Evolutionary conservation across 2,888 invertebrate genomes (phyloP).

Genomic region (Peribatodes rhomboidaria): DNA sequence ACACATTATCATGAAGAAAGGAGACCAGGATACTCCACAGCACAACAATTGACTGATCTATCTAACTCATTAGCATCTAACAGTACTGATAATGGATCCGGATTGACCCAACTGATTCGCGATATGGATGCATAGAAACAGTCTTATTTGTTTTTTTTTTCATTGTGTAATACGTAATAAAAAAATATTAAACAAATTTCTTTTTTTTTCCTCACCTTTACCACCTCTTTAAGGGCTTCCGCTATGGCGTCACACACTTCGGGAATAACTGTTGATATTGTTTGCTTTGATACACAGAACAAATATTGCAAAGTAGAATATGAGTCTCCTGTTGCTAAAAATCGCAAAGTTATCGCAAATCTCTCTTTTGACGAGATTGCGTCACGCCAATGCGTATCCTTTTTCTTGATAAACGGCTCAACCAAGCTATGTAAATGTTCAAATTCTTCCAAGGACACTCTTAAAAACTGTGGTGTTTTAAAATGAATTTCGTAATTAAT

Average conservation of each 20-base stretch:
- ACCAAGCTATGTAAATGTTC: conserved; percentile 27
- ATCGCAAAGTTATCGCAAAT: conserved; percentile 35
- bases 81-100: neutral
- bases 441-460: conserved; percentile 24
- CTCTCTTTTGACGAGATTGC: conserved; percentile 29
- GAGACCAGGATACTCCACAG: neutral
- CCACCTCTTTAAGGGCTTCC: conserved; percentile 35
- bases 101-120: neutral
- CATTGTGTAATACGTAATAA: neutral
- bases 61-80: neutral
- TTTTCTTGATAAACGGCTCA: conserved; percentile 17
- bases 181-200: neutral
- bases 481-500: conserved; percentile 3
- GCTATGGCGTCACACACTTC: conserved; percentile 42
- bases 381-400: conserved; percentile 25
- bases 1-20: neutral
- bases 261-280: conserved; percentile 37
- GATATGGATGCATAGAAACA: neutral
- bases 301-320: conserved; percentile 38
- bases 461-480: conserved; percentile 6
- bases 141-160: neutral
- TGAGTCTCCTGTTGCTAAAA: conserved; percentile 39
- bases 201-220: conserved; percentile 34
- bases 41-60: neutral
- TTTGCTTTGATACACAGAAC: conserved; percentile 41